A percentile compares a stretch with the other conserved stretches of the same genome.
phyloP scores from a whole-genome alignment of 2,113 vertebrate genomes.

The western clawed frog (Xenopus tropicalis) region UCB_Xtro_10.0 CM004443.2:145513001-145513500 shows the following conservation, averaged over 20 bases:
- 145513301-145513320: constrained; percentile 58
- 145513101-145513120: too few species aligned
- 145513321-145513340: constrained; percentile 57
- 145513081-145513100: too few species aligned
- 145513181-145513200: too few species aligned
- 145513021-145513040: too few species aligned
- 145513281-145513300: constrained; percentile 15
- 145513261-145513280: not conserved
- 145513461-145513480: constrained; percentile 70
- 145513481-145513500: constrained; percentile 70
- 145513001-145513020: too few species aligned
- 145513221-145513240: not conserved
- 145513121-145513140: too few species aligned
- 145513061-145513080: too few species aligned
- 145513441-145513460: constrained; percentile 96
- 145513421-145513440: constrained; percentile 91
- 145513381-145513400: constrained; percentile 70
- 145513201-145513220: too few species aligned
- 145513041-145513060: too few species aligned
- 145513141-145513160: too few species aligned
- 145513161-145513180: not conserved
- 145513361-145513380: constrained; percentile 66
- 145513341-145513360: constrained; percentile 70
- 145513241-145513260: not conserved
- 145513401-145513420: constrained; percentile 95